Percentiles rank a stretch among this genome's conserved stretches.
Evolutionary conservation across 2,113 vertebrate genomes (phyloP).

Genomic region (Blennius ocellaris): DNA sequence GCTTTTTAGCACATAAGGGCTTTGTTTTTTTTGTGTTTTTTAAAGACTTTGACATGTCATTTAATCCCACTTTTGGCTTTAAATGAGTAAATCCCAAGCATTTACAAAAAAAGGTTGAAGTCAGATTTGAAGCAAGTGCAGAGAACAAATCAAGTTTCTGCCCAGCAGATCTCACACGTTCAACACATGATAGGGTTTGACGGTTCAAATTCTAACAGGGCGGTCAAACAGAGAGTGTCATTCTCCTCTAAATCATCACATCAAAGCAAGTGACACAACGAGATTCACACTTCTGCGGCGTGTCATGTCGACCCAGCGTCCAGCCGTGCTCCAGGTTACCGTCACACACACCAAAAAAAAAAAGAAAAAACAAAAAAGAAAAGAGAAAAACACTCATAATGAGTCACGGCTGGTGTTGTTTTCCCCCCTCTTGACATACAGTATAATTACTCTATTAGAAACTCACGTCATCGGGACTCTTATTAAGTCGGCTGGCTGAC

Average conservation of each 20-base stretch:
- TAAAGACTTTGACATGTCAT: too few relatives aligned
- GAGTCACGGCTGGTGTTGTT: constrained; percentile 53
- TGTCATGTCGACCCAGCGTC: constrained; percentile 1
- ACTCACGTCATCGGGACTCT: constrained; percentile 61
- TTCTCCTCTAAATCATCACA: constrained; percentile 37
- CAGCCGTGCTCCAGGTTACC: constrained; percentile 21
- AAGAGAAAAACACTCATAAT: constrained; percentile 2
- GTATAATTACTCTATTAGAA: constrained; percentile 65
- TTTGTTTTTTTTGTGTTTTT: too few relatives aligned
- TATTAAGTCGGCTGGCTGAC: constrained; percentile 70
- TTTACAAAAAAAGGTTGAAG: too few relatives aligned
- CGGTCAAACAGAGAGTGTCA: constrained; percentile 9
- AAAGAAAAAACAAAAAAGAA: too few relatives aligned
- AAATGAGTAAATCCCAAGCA: too few relatives aligned
- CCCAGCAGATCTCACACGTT: too few relatives aligned
- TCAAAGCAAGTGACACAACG: constrained; percentile 35
- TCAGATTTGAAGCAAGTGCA: too few relatives aligned
- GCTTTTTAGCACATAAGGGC: too few relatives aligned
- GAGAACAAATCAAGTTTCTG: too few relatives aligned
- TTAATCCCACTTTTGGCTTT: too few relatives aligned
- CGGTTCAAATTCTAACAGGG: constrained; percentile 7
- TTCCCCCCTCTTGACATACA: constrained; percentile 35
- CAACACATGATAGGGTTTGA: not conserved
- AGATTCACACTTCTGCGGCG: constrained; percentile 36
- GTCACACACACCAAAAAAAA: not conserved